Base-by-base conservation (phyloP, 2,797 vertebrate genomes). In the Smutsia temminckii region DNA sequence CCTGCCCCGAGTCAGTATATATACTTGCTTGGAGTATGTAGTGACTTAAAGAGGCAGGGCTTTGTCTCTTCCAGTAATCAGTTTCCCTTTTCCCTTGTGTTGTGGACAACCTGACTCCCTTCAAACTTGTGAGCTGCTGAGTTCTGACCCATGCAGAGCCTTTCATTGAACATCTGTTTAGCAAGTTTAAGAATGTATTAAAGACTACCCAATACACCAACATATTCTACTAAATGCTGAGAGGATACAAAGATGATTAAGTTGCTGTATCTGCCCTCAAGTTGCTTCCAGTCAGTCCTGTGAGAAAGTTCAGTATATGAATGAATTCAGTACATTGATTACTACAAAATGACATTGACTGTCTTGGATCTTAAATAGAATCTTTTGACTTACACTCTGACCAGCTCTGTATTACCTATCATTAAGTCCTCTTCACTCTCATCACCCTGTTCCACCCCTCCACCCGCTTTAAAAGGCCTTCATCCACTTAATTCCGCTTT, bases 91-190 rank as follows among this genome's bases (percentile, higher is more conserved):
- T 85, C 42, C 27, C 37, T 64, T 49, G n/a, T 13, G 4, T 74
- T 71, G 34, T 69, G 29, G 49, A 71, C 57, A 74, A 17, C 51
- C 80, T 42, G 63, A 77, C 59, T 49, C 13, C n/a, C 42, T 81
- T 49, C 53, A 74, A 32, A 75, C 63, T 71, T 68, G 25, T 84
- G 86, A 93, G 72, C 42, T 90, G 51, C 68, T 69, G 80, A 61
- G 6, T 72, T 90, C 66, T 78, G 53, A 59, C 95, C n/a, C 68
- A 96, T 93, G 86, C 55, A 94, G 68, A 85, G 32, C 23, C 59
- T 72, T 81, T 90, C 27, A 88, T 59, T 81, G 59, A 87, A 55
- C 49, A 34, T 88, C 2, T 94, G 10, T 77, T 34, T 72, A 91
- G 85, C n/a, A 87, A 6, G 53, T 72, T 86, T 72, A 94, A 83